Base-by-base conservation (phyloP, 2,113 vertebrate genomes). In the Trinectes maculatus region DNA sequence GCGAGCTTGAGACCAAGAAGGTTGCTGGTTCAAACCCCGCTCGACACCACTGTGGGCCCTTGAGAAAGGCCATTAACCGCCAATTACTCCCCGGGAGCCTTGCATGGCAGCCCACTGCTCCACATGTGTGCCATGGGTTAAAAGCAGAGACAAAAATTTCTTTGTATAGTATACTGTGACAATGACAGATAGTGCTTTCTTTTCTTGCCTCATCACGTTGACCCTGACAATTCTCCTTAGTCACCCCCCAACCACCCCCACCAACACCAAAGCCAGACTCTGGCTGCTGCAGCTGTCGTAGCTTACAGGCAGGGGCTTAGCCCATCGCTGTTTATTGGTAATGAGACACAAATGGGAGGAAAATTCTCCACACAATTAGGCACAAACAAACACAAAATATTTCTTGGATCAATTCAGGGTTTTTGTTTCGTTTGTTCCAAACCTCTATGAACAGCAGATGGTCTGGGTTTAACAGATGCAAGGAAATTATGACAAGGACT, bases 201-300 rank as follows among this genome's bases (percentile, higher is more conserved):
- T n/a, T n/a, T n/a, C n/a, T 48, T 39, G 62, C 37, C 47, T 71
- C 74, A 61, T 80, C 62, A 34, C 9, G 21, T 34, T 72, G 63
- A 87, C 79, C 83, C 85, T 73, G 62, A 84, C 84, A 84, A 78
- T 83, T 77, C 76, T 74, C 76, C 74, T 59, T 74, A 77, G 60
- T 67, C 60, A 29, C 71, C 6, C 5, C 7, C 52, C 40, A 34
- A 15, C 29, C 37, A 21, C 25, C 46, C 6, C 19, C 42, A 16
- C 29, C 49, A 40, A 1, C 34, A 37, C 25, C 24, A 15, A 7
- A 22, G 15, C 15, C 33, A 70, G 59, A 60, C 80, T 51, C 66
- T 67, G 69, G 5, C 69, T 62, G 6, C 57, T 61, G 81, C 85
- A 86, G 86, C 85, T 89, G 85, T 71, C 48, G 3, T 21, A 10